Base-by-base conservation (phyloP, 2,797 vertebrate genomes). In the Sorex maritimensis region DNA sequence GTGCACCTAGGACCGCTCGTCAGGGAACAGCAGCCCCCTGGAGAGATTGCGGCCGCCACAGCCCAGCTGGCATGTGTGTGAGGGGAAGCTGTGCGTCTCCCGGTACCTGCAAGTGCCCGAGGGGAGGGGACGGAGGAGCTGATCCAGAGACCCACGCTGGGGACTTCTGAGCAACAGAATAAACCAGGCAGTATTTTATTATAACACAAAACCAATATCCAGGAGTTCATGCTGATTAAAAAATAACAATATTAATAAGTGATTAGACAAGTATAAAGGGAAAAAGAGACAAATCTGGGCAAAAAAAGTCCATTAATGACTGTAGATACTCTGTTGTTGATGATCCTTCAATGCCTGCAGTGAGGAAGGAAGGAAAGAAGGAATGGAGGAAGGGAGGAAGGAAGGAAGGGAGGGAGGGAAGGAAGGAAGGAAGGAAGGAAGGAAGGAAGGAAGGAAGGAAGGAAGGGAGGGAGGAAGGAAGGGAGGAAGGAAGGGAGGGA, bases 151-250 rank as follows among this genome's bases (percentile, higher is more conserved):
- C 65, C 52, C 65, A 81, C 77, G 30, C n/a, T 73, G 28, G 19
- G 46, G 74, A 38, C 71, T 30, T 28, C 0, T 34, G 71, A 94
- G 24, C 44, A 81, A 55, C 23, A 34, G 13, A 63, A 65, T 17
- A 80, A 94, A 78, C 73, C 24, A 74, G 1, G 9, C 10, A 85
- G 9, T 68, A 38, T 38, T 61, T 49, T 67, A 71, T 61, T 55
- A 38, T 55, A 86, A 69, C 28, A 30, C 12, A 46, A 90, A 88
- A 74, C 61, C 44, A 86, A 63, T 83, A 80, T 67, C 34, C 26
- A 49, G 44, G 23, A 44, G 2, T 68, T 55, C 15, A 55, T 12
- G 65, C 6, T 21, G 17, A 61, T 19, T 6, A 19, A 61, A 19
- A 44, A 44, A 44, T 44, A 44, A 1, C 34, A 23, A 61, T 14